These are phyloP conservation scores for Pseudobourletiella spinata DNA, from an alignment of 1,140 invertebrate species.

Conservation along the genomic window DNA sequence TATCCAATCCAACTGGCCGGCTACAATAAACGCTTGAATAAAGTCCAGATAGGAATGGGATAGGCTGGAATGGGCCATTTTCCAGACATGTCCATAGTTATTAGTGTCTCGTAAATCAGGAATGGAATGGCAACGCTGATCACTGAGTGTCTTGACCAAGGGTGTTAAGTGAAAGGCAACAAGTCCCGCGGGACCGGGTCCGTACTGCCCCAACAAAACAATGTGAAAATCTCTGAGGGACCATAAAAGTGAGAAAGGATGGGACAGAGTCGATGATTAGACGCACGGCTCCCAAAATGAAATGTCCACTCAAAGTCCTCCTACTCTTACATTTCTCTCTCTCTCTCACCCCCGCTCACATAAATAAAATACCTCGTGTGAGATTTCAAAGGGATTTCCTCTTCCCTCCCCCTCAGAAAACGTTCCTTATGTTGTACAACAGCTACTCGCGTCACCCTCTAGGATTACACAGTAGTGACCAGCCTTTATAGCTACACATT, in stretches of 20 bases:
- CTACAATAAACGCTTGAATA: slow-evolving; percentile 5
- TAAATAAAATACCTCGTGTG: slow-evolving; percentile 25
- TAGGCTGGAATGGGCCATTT: slow-evolving; percentile 23
- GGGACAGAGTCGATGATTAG: slow-evolving; percentile 33
- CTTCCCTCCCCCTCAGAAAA: neutral
- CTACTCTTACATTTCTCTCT: neutral
- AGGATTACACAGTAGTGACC: too few relatives aligned
- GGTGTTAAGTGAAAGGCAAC: slow-evolving; percentile 35
- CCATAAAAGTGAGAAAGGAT: slow-evolving; percentile 35
- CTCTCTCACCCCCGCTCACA: slow-evolving; percentile 2
- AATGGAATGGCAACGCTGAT: slow-evolving; percentile 14
- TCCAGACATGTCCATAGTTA: slow-evolving; percentile 28
- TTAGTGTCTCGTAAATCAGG: slow-evolving; percentile 37
- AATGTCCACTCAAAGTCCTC: slow-evolving; percentile 16
- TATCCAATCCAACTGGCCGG: neutral
- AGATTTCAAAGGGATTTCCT: slow-evolving; percentile 1
- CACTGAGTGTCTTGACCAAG: slow-evolving; percentile 16
- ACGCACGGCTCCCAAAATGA: slow-evolving; percentile 28
- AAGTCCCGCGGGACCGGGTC: slow-evolving; percentile 24
- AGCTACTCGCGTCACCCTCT: too few relatives aligned
- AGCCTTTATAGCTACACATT: too few relatives aligned
- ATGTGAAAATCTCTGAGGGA: slow-evolving; percentile 31
- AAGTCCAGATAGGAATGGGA: slow-evolving; percentile 10
- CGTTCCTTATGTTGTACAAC: too few relatives aligned
- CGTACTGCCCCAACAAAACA: slow-evolving; percentile 21